Percentiles rank a stretch among this genome's conserved stretches.
phyloP scores from a whole-genome alignment of 2,888 invertebrate genomes.

The Spatulosminthurus flaviceps region DNA sequence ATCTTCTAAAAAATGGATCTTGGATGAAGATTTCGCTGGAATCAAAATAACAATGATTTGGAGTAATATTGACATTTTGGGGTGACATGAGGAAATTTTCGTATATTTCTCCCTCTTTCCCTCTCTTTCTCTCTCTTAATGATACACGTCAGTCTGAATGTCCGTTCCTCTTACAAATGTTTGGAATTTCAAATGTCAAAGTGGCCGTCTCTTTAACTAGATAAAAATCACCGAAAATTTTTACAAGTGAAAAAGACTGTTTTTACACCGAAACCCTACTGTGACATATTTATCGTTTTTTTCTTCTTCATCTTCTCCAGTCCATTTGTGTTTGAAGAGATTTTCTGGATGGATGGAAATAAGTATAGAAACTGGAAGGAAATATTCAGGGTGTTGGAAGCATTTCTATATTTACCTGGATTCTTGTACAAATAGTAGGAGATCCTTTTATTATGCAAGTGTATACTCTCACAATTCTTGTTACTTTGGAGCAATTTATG shows the following conservation, averaged over 20 bases:
- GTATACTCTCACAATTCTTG: neutral
- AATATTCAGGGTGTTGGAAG: neutral
- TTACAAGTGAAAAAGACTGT: conserved; percentile 57
- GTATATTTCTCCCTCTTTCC: too few species aligned
- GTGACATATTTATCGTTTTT: conserved; percentile 56
- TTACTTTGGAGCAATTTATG: conserved; percentile 35
- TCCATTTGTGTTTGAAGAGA: neutral
- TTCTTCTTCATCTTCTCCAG: neutral
- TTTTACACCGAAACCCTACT: conserved; percentile 55
- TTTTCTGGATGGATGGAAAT: neutral
- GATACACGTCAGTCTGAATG: too few species aligned
- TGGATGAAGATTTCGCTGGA: too few species aligned
- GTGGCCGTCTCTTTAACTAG: conserved; percentile 52
- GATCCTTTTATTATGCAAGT: neutral
- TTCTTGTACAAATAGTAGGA: neutral
- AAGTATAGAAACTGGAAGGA: too few species aligned
- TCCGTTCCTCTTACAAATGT: too few species aligned
- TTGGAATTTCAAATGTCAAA: conserved; percentile 47
- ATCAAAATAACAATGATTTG: too few species aligned
- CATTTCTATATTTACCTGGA: neutral
- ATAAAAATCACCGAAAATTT: conserved; percentile 61
- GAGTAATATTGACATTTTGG: too few species aligned
- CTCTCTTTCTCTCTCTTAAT: too few species aligned
- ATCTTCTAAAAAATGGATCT: too few species aligned
- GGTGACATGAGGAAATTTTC: too few species aligned